Conservation (phyloP, 1,140 invertebrate species). For the Lysiphlebus fabarum region DNA sequence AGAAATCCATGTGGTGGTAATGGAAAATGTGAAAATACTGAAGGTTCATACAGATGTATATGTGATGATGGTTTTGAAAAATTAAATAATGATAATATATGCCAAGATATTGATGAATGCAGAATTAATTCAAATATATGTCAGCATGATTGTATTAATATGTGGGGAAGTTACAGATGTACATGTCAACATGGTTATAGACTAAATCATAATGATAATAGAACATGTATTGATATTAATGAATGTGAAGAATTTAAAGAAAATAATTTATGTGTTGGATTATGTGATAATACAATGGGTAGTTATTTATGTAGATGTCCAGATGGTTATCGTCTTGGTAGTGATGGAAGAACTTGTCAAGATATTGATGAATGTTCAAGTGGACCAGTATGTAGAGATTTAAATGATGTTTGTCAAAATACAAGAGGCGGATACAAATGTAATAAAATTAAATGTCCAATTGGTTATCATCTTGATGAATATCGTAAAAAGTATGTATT, state of each 20-base stretch:
- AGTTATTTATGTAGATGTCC: slow-evolving; percentile 86
- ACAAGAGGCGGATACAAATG: slow-evolving; percentile 85
- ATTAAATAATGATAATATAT: slow-evolving; percentile 53
- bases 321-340: slow-evolving; percentile 71
- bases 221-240: slow-evolving; percentile 80
- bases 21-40: slow-evolving; percentile 58
- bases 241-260: slow-evolving; percentile 77
- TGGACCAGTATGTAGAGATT: slow-evolving; percentile 60
- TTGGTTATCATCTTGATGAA: slow-evolving; percentile 71
- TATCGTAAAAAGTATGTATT: slow-evolving; percentile 70
- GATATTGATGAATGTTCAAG: slow-evolving; percentile 87
- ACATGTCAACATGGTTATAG: slow-evolving; percentile 71
- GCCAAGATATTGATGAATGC: slow-evolving; percentile 70
- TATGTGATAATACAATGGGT: slow-evolving; percentile 84
- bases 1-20: slow-evolving; percentile 38
- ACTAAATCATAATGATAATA: slow-evolving; percentile 66
- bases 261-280: slow-evolving; percentile 73
- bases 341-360: slow-evolving; percentile 71
- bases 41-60: slow-evolving; percentile 61
- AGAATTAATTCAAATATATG: slow-evolving; percentile 63
- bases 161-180: slow-evolving; percentile 79
- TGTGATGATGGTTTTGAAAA: slow-evolving; percentile 70
- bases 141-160: slow-evolving; percentile 80
- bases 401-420: slow-evolving; percentile 85
- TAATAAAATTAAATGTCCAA: slow-evolving; percentile 79